Evolutionary conservation across 2,888 invertebrate species (phyloP).

Genomic region (Pseudanteris insignis): DNA sequence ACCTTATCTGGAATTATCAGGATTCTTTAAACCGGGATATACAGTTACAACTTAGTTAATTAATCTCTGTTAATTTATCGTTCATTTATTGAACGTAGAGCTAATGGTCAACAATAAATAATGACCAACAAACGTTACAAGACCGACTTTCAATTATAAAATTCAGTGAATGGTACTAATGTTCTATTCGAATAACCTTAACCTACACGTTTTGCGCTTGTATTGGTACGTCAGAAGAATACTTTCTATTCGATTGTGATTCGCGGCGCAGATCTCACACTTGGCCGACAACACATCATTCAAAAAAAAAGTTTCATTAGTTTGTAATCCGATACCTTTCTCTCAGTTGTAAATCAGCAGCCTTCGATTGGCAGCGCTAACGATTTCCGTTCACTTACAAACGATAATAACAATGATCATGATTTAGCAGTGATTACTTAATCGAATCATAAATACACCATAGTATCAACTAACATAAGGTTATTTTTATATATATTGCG

Average conservation of each 20-base stretch:
- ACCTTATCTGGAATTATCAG: neutral
- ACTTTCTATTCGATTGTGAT: slow-evolving; percentile 45
- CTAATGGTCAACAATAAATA: slow-evolving; percentile 26
- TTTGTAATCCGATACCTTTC: slow-evolving; percentile 30
- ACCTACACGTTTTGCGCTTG: slow-evolving; percentile 33
- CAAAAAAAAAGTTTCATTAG: slow-evolving; percentile 12
- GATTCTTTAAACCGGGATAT: slow-evolving; percentile 1
- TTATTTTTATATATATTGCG: no score
- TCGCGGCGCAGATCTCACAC: slow-evolving; percentile 36
- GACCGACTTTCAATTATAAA: slow-evolving; percentile 41
- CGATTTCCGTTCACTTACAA: slow-evolving; percentile 28
- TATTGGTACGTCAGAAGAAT: slow-evolving; percentile 35
- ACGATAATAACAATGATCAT: slow-evolving; percentile 17
- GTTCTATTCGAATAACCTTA: slow-evolving; percentile 42
- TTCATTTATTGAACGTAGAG: slow-evolving; percentile 11
- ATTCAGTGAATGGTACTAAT: slow-evolving; percentile 42
- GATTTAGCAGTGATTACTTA: slow-evolving; percentile 14
- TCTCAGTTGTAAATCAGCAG: slow-evolving; percentile 25
- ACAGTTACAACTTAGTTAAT: slow-evolving; percentile 24
- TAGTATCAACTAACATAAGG: no score
- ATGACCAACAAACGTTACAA: slow-evolving; percentile 27
- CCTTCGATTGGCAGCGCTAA: slow-evolving; percentile 26
- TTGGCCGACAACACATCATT: slow-evolving; percentile 14
- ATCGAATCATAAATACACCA: slow-evolving; percentile 12
- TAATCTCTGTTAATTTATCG: slow-evolving; percentile 31